These are phyloP conservation scores for Nemopilema nomurai DNA, from an alignment of 30 jellyfish, hydroid and myxozoan genomes.

Conservation along the genomic window DNA sequence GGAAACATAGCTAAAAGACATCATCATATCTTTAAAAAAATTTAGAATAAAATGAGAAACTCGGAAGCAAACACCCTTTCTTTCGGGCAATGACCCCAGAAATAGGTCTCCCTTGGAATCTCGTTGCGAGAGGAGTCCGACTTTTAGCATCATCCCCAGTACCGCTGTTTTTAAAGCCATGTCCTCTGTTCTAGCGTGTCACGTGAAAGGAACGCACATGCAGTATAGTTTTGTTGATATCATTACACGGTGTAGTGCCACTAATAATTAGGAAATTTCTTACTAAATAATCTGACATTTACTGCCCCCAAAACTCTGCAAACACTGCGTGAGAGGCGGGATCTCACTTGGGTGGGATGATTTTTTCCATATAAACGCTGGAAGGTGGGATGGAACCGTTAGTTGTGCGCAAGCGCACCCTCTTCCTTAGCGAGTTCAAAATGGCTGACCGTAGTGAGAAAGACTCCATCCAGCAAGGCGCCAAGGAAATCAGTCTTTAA, in stretches of 20 bases:
- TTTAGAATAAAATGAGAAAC: too few species aligned
- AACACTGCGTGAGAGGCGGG: background rate
- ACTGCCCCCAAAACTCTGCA: background rate
- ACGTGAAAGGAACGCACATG: background rate
- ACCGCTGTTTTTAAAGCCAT: background rate
- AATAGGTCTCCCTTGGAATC: background rate
- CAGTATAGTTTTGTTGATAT: background rate
- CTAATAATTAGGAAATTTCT: background rate
- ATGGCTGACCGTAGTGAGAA: background rate
- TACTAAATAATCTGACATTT: background rate
- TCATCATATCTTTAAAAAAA: too few species aligned
- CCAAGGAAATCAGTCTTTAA: too few species aligned
- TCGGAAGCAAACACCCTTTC: too few species aligned
- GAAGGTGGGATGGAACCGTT: background rate
- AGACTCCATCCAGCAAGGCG: too few species aligned
- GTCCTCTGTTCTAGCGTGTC: background rate
- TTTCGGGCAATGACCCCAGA: too few species aligned
- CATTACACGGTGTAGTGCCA: background rate
- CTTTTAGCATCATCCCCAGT: constrained; percentile 4
- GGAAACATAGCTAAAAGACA: too few species aligned
- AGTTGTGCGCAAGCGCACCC: background rate
- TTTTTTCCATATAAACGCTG: background rate
- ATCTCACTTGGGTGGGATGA: background rate
- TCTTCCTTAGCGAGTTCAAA: background rate
- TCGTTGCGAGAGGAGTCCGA: background rate